A percentile compares a stretch with the other conserved stretches of the same genome.
Evolutionary conservation across 2,888 invertebrate genomes (phyloP).

Genomic region (Rhodophaea formosa): DNA sequence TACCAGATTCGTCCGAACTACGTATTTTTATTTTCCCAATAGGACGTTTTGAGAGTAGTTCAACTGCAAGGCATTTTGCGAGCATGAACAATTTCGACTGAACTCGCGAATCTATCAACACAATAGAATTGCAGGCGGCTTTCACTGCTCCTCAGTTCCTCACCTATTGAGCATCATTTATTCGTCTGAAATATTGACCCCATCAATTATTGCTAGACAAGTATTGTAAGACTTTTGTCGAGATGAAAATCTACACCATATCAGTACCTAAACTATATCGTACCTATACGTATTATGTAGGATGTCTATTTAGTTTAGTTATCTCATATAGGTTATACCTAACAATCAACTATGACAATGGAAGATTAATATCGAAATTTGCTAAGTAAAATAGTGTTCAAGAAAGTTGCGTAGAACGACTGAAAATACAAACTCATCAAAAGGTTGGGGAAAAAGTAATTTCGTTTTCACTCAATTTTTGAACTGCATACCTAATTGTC

Average conservation of each 20-base stretch:
- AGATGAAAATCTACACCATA: slow-evolving; percentile 4
- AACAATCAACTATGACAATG: too few species aligned
- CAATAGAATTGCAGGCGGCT: slow-evolving; percentile 63
- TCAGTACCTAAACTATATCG: background rate
- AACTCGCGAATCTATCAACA: slow-evolving; percentile 47
- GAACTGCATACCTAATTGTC: too few species aligned
- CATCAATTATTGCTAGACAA: slow-evolving; percentile 48
- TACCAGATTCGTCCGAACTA: too few species aligned
- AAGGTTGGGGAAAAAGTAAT: too few species aligned
- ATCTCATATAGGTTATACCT: background rate
- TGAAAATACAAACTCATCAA: too few species aligned
- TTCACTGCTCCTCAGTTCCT: slow-evolving; percentile 50
- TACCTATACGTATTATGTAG: too few species aligned
- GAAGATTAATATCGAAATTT: too few species aligned
- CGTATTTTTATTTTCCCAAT: background rate
- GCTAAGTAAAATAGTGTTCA: too few species aligned
- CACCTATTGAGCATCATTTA: slow-evolving; percentile 46
- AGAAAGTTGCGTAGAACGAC: too few species aligned
- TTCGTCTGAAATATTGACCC: slow-evolving; percentile 48
- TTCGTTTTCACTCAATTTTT: too few species aligned
- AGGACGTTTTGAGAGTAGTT: background rate
- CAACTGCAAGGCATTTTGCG: background rate
- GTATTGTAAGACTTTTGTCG: slow-evolving; percentile 32
- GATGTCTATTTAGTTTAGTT: too few species aligned
- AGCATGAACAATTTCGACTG: background rate